phyloP scores from a whole-genome alignment of 2,113 vertebrate species.

The Prunella fulvescens region DNA sequence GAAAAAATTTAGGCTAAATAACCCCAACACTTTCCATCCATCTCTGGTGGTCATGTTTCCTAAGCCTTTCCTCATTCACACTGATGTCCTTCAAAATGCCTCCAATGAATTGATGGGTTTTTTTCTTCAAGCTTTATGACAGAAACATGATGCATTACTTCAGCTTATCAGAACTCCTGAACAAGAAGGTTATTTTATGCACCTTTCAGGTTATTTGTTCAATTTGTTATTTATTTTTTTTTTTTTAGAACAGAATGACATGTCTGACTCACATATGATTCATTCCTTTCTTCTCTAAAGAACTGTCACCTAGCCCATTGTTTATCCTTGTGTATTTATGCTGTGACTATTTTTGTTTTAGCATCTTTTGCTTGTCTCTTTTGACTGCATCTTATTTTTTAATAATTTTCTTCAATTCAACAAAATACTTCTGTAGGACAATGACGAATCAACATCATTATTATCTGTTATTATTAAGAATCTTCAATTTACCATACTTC shows the following conservation, averaged over 20 bases:
- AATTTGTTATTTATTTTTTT: neutral
- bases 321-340: neutral
- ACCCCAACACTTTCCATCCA: neutral
- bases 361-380: neutral
- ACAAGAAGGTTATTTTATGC: neutral
- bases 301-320: neutral
- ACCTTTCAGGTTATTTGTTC: neutral
- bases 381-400: neutral
- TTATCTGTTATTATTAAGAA: neutral
- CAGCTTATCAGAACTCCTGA: neutral
- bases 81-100: neutral
- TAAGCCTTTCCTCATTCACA: neutral
- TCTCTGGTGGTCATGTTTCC: neutral
- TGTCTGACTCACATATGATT: neutral
- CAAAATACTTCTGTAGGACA: neutral
- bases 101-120: neutral
- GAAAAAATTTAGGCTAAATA: neutral
- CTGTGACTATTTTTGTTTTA: neutral
- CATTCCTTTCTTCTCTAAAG: neutral
- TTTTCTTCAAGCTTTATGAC: neutral
- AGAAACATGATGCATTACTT: neutral
- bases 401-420: neutral
- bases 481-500: neutral
- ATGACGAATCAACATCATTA: neutral
- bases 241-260: neutral